Base-by-base conservation (phyloP, 2,113 vertebrate species). In the Halcyon senegalensis region DNA sequence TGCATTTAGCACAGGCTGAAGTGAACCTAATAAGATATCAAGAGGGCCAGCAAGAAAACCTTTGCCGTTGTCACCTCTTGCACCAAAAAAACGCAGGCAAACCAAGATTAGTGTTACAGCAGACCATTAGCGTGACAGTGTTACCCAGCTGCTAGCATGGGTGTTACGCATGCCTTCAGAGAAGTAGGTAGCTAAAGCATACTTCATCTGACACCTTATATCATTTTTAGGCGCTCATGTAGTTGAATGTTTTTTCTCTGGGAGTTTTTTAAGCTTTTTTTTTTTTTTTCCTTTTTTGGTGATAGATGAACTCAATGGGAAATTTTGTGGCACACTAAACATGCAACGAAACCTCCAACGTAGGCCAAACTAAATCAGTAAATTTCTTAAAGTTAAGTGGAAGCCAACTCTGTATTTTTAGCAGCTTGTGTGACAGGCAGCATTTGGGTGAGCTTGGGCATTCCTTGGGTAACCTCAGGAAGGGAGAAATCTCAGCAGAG, bases 1-100 rank as follows among this genome's bases (percentile, higher is more conserved):
- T 86, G 75, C 93, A 64, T 93, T 96, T 91, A 91, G 84, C 78
- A 46, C 12, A 64, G 90, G 75, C 51, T 82, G 93, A 77, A 90
- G 92, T 44, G 72, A 59, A 78, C 81, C 92, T 96, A 89, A 74
- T 19, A 17, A 85, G 68, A 3, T 50, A 77, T 91, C 94, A 83
- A 77, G 67, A 30, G 63, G 58, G n/a, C 69, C 48, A 59, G 92
- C 48, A 37, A 68, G 84, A 80, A 94, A 84, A 91, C 74, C 86
- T 75, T 74, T 70, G 50, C 44, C 1, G 2, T 82, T 93, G 80
- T 90, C 68, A 94, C 81, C 68, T 89, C 64, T 24, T 46, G 70
- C 67, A 27, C 56, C 50, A 64, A 75, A 87, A 84, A 39, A 5
- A 1, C 37, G 46, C 60, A 46, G 58, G 68, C 79, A 66, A 94